Evolutionary conservation across 2,888 invertebrate species (phyloP).

Genomic region (Leptopterna dolabrata): DNA sequence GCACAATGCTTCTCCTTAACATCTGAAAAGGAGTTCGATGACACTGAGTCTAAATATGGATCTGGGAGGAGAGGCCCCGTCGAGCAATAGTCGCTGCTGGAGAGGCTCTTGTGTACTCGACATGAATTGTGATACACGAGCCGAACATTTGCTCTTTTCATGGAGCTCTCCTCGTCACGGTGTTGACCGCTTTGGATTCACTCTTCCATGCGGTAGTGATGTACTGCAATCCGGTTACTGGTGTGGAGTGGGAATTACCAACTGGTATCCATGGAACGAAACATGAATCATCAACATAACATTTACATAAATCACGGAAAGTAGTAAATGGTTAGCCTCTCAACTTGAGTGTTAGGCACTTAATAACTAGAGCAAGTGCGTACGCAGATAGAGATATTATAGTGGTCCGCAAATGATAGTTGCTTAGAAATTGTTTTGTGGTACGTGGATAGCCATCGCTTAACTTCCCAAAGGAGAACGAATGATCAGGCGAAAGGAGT

Average conservation of each 20-base stretch:
- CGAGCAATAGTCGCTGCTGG: neutral
- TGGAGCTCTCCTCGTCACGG: neutral
- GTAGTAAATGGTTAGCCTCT: neutral
- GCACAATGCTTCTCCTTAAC: conserved; percentile 15
- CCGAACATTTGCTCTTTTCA: conserved; percentile 22
- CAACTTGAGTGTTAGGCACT: neutral
- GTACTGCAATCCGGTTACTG: neutral
- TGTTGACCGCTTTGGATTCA: neutral
- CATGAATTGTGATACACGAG: conserved; percentile 32
- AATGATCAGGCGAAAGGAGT: no score
- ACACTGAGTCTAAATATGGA: conserved; percentile 30
- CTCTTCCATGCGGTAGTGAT: conserved; percentile 13
- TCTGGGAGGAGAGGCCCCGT: neutral
- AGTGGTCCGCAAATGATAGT: no score
- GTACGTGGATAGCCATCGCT: no score
- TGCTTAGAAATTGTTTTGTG: no score
- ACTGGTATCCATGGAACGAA: neutral
- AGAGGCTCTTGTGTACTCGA: conserved; percentile 21
- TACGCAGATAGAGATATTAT: neutral
- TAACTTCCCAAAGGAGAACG: no score
- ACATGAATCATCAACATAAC: neutral
- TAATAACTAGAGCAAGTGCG: neutral
- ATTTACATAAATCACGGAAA: neutral
- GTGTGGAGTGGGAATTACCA: neutral
- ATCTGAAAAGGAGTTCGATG: conserved; percentile 23